Conservation (phyloP, 2,113 vertebrate genomes). For the Cinclus cinclus region DNA sequence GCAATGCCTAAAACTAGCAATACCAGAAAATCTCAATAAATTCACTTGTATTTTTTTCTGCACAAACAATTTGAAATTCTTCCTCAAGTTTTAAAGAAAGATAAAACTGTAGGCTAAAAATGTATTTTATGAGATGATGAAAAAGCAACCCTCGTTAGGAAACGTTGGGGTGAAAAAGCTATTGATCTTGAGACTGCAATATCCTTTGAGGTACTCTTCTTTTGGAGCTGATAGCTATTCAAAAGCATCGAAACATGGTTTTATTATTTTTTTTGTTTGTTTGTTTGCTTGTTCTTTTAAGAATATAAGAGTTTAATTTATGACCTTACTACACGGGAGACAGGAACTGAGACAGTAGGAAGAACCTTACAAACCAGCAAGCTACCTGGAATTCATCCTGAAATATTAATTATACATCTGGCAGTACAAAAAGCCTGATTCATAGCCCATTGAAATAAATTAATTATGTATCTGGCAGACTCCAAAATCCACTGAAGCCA, state of each 20-base stretch:
- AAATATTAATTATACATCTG: constrained; percentile 67
- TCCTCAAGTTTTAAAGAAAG: not conserved
- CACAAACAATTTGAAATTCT: not conserved
- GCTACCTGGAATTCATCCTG: constrained; percentile 62
- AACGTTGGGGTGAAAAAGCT: not conserved
- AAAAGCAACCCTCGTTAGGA: not conserved
- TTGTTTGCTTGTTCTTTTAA: not conserved
- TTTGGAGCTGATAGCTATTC: not conserved
- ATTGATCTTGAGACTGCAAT: not conserved
- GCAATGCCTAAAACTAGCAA: not conserved
- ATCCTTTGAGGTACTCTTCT: not conserved
- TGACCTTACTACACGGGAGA: not conserved
- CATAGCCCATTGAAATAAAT: constrained; percentile 61
- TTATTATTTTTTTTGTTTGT: not conserved
- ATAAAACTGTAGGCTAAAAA: not conserved
- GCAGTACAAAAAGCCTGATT: constrained; percentile 57
- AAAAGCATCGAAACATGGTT: fast-evolving
- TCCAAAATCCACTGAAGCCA: constrained; percentile 40
- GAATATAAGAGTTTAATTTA: constrained; percentile 17
- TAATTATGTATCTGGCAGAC: constrained; percentile 64
- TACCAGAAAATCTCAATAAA: not conserved
- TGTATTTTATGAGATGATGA: not conserved
- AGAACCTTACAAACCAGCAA: constrained; percentile 46
- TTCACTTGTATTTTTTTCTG: not conserved
- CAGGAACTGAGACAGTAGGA: constrained; percentile 21